phyloP scores from a whole-genome alignment of 2,797 vertebrate species.

The Rhodeus uyekii region DNA sequence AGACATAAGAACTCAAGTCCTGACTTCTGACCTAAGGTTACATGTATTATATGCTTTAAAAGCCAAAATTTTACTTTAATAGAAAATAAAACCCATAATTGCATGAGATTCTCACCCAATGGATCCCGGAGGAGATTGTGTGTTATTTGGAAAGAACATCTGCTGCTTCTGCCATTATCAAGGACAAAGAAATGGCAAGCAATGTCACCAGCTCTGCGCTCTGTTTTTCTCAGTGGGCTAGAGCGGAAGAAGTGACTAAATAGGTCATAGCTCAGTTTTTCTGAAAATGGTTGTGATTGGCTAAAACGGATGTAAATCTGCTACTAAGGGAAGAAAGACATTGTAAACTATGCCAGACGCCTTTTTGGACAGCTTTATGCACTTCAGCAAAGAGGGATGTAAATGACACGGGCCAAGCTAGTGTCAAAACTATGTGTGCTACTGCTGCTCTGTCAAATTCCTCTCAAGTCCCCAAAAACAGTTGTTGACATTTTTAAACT shows the following conservation, averaged over 20 bases:
- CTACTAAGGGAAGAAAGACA: background rate
- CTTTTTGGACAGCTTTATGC: background rate
- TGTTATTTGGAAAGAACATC: conserved; percentile 38
- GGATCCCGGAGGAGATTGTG: conserved; percentile 13
- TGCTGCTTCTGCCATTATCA: conserved; percentile 36
- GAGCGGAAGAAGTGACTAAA: conserved; percentile 37
- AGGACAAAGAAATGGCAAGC: conserved; percentile 35
- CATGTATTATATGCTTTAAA: background rate
- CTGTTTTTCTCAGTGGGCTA: conserved; percentile 31
- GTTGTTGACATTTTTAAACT: background rate
- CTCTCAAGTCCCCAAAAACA: background rate
- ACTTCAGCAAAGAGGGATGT: background rate
- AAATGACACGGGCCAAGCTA: background rate
- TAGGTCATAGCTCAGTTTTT: conserved; percentile 45
- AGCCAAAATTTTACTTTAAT: background rate
- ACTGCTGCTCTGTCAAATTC: background rate
- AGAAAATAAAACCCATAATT: background rate
- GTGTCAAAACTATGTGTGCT: background rate
- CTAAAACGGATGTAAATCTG: conserved; percentile 18
- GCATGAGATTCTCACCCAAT: background rate
- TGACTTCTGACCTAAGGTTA: conserved; percentile 5
- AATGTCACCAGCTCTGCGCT: conserved; percentile 24
- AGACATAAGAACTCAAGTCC: conserved; percentile 5
- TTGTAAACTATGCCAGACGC: background rate
- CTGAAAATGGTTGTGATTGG: conserved; percentile 51